A percentile compares a stretch with the other conserved stretches of the same genome.
These are phyloP conservation scores for Callinectes sapidus DNA, from an alignment of 2,888 invertebrate genomes.

Conservation along the genomic window DNA sequence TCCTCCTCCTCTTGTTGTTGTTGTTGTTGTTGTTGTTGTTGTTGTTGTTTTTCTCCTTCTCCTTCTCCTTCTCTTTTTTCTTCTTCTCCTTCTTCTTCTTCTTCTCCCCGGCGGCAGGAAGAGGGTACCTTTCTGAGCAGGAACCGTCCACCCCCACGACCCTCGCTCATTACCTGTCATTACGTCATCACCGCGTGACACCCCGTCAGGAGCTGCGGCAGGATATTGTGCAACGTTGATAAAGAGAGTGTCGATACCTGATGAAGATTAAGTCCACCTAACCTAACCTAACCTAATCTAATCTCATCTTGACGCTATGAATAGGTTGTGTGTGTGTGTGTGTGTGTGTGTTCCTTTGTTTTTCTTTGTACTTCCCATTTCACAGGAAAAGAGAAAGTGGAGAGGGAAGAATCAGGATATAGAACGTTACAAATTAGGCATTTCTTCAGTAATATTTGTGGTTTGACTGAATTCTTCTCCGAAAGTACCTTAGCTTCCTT, in stretches of 20 bases:
- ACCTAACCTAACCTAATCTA: too few relatives aligned
- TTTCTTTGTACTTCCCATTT: background rate
- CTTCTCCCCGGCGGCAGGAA: background rate
- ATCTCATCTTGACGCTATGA: too few relatives aligned
- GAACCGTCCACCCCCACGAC: slow-evolving; percentile 20
- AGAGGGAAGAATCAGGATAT: background rate
- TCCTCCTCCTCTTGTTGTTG: background rate
- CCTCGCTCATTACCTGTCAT: slow-evolving; percentile 19
- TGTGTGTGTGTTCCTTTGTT: background rate
- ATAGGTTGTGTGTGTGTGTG: slow-evolving; percentile 18
- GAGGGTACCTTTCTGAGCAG: background rate
- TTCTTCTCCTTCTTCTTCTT: too few relatives aligned
- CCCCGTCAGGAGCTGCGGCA: background rate
- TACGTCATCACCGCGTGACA: slow-evolving; percentile 26
- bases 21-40: too few relatives aligned
- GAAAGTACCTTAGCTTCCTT: background rate
- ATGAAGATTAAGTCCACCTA: background rate
- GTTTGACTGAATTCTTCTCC: background rate
- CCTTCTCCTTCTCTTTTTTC: too few relatives aligned
- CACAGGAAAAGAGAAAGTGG: background rate
- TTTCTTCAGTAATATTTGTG: background rate
- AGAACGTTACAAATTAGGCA: background rate
- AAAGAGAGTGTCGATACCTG: background rate
- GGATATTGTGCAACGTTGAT: background rate
- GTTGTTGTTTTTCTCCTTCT: background rate